A percentile compares a stretch with the other conserved stretches of the same genome.
Evolutionary conservation across 2,797 vertebrate genomes (phyloP).

Genomic region (Amazonetta brasiliensis): DNA sequence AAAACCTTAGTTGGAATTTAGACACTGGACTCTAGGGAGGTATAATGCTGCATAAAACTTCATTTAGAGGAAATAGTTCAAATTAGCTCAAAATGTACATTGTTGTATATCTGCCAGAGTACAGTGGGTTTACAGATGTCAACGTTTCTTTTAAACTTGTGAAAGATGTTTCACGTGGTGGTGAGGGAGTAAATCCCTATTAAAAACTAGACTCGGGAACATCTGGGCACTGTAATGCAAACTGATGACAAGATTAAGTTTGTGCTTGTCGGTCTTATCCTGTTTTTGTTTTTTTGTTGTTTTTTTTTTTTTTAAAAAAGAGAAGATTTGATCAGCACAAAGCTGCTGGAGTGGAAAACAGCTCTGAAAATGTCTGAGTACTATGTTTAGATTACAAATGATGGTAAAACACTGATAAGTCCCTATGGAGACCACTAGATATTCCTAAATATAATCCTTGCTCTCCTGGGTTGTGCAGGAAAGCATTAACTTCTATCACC

Average conservation of each 20-base stretch:
- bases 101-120: background rate
- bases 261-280: background rate
- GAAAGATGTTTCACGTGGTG: background rate
- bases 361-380: background rate
- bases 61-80: background rate
- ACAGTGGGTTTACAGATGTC: background rate
- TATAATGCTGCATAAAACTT: background rate
- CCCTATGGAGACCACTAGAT: background rate
- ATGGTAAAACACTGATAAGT: background rate
- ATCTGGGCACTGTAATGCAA: background rate
- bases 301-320: too few relatives aligned
- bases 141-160: fast-evolving
- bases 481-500: background rate
- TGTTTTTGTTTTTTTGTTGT: too few relatives aligned
- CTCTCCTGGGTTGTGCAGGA: background rate
- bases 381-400: background rate
- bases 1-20: background rate
- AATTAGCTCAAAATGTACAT: background rate
- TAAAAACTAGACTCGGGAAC: background rate
- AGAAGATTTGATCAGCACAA: background rate
- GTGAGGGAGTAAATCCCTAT: background rate
- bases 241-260: background rate
- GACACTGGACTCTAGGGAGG: background rate
- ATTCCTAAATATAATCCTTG: background rate
- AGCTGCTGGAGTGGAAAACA: background rate